Conservation (phyloP, 2,113 vertebrate genomes). For the Eurypyga helias region DNA sequence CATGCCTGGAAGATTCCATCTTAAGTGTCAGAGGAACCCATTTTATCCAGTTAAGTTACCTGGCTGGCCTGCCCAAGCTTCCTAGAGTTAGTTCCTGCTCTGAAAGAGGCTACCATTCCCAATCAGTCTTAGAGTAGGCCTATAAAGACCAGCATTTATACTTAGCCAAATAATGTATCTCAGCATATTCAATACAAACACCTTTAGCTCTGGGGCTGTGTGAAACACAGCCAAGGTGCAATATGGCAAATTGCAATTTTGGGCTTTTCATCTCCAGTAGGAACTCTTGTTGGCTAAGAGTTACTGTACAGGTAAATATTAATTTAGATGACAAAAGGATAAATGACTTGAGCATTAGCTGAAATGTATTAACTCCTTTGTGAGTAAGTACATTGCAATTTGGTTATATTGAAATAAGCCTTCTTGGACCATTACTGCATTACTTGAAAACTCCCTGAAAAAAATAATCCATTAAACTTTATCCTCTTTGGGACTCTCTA, state of each 20-base stretch:
- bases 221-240: not conserved
- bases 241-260: not conserved
- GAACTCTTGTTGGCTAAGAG: not conserved
- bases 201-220: not conserved
- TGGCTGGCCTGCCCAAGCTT: not conserved
- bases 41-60: not conserved
- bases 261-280: not conserved
- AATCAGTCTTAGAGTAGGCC: not conserved
- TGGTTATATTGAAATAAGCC: not conserved
- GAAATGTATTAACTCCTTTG: slow-evolving; percentile 20
- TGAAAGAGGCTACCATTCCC: not conserved
- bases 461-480: not conserved
- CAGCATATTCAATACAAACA: not conserved
- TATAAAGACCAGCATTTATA: not conserved
- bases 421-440: slow-evolving; percentile 11
- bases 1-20: not conserved
- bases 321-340: not conserved
- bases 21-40: not conserved
- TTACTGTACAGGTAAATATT: not conserved
- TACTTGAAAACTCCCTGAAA: slow-evolving; percentile 48
- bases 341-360: not conserved
- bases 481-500: not conserved
- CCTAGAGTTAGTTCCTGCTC: not conserved
- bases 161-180: not conserved
- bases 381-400: not conserved